phyloP scores from a whole-genome alignment of 2,797 vertebrate genomes.

The Saxicola maurus region DNA sequence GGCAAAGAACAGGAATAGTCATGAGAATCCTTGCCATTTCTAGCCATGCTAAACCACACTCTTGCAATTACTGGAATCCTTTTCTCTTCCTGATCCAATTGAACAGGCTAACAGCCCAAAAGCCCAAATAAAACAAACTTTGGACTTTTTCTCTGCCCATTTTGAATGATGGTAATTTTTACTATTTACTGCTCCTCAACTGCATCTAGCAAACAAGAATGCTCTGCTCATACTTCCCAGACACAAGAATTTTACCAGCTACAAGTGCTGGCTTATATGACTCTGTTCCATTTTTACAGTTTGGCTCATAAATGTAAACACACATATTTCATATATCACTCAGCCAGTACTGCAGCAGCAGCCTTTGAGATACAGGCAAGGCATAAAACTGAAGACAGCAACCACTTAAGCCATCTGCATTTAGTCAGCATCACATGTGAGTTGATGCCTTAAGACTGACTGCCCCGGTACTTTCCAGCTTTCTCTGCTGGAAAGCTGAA shows the following conservation, averaged over 20 bases:
- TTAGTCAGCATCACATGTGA: not conserved
- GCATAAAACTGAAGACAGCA: not conserved
- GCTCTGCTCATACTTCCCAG: not conserved
- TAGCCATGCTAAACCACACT: not conserved
- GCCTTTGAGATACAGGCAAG: not conserved
- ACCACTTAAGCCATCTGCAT: constrained; percentile 1
- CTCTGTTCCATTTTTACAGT: constrained; percentile 15
- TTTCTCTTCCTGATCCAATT: not conserved
- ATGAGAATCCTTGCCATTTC: not conserved
- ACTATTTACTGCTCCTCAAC: not conserved
- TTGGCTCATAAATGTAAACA: constrained; percentile 4
- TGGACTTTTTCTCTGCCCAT: not conserved
- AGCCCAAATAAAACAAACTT: not conserved
- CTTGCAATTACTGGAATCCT: not conserved
- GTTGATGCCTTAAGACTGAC: not conserved
- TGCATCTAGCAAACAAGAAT: not conserved
- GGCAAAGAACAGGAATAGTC: not conserved
- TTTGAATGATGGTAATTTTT: not conserved
- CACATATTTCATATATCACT: not conserved
- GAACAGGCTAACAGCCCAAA: not conserved
- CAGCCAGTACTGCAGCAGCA: not conserved
- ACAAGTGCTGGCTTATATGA: not conserved
- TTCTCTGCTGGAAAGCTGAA: not conserved
- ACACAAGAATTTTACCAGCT: constrained; percentile 8
- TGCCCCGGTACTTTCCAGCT: not conserved